phyloP scores from a whole-genome alignment of 2,797 vertebrate genomes.

The Pseudotriccus pelzelni region DNA sequence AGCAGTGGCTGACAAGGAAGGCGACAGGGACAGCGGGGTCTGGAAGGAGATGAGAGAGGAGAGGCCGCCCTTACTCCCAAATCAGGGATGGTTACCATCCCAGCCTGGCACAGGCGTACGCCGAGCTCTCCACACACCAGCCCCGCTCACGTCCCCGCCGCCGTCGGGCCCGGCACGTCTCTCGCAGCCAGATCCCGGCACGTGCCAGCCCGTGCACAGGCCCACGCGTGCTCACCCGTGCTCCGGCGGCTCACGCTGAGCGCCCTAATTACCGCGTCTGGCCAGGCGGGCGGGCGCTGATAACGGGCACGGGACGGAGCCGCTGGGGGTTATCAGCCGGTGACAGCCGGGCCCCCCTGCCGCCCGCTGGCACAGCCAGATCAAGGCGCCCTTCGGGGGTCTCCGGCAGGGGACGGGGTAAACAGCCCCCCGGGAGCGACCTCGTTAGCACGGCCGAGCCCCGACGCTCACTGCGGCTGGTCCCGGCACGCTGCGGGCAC shows the following conservation, averaged over 20 bases:
- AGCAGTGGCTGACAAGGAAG: background rate
- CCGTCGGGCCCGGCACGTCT: background rate
- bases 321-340: background rate
- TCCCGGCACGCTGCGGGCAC: background rate
- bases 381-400: constrained; percentile 33
- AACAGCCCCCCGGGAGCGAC: background rate
- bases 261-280: constrained; percentile 24
- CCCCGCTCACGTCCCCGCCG: background rate
- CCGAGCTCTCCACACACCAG: accelerated
- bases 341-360: constrained; percentile 43
- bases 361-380: background rate
- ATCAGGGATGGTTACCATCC: accelerated
- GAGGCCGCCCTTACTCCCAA: background rate
- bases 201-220: background rate
- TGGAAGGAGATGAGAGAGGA: accelerated
- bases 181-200: background rate
- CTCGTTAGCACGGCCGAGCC: background rate
- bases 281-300: constrained; percentile 9
- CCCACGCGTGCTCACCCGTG: constrained; percentile 30
- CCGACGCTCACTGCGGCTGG: accelerated
- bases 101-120: background rate
- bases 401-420: background rate
- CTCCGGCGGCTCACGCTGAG: constrained; percentile 26
- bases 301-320: background rate
- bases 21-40: background rate